phyloP scores from a whole-genome alignment of 2,888 invertebrate genomes.

The Asteroscopus sphinx region DNA sequence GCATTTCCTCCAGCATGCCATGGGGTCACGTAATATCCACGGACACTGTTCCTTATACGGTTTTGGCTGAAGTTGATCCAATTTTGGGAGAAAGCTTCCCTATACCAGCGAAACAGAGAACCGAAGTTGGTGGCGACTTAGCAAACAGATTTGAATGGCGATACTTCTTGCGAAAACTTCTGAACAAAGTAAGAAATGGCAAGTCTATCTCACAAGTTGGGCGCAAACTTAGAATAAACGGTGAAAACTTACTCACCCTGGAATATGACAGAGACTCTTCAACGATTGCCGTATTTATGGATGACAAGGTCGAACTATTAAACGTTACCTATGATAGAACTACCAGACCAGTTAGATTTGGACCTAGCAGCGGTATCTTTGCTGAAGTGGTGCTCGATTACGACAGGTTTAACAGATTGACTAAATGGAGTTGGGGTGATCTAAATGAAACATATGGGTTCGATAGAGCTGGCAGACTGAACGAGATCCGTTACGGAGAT shows the following conservation, averaged over 20 bases:
- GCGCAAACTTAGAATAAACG: conserved; percentile 96
- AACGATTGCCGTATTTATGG: conserved; percentile 96
- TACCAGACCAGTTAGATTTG: conserved; percentile 95
- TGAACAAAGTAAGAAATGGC: conserved; percentile 90
- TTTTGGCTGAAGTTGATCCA: conserved; percentile 96
- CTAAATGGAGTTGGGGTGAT: conserved; percentile 98
- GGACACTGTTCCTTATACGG: conserved; percentile 97
- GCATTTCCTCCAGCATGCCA: conserved; percentile 94
- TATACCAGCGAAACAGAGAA: conserved; percentile 96
- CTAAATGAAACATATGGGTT: conserved; percentile 97
- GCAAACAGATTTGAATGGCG: conserved; percentile 99
- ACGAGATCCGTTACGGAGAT: conserved; percentile 97
- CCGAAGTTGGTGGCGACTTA: conserved; percentile 96
- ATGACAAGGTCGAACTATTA: conserved; percentile 95
- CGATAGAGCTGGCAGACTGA: conserved; percentile 96
- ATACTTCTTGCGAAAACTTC: conserved; percentile 95
- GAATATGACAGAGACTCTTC: conserved; percentile 97
- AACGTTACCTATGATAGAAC: conserved; percentile 97
- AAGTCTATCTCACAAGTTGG: conserved; percentile 95
- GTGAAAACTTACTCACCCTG: conserved; percentile 96
- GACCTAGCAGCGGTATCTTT: conserved; percentile 95
- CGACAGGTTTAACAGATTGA: conserved; percentile 96
- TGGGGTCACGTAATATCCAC: conserved; percentile 97
- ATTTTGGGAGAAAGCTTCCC: conserved; percentile 97
- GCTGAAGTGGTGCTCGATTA: conserved; percentile 97